These are phyloP conservation scores for Ellobium chinense DNA, from an alignment of 2,888 invertebrate genomes.

Conservation along the genomic window DNA sequence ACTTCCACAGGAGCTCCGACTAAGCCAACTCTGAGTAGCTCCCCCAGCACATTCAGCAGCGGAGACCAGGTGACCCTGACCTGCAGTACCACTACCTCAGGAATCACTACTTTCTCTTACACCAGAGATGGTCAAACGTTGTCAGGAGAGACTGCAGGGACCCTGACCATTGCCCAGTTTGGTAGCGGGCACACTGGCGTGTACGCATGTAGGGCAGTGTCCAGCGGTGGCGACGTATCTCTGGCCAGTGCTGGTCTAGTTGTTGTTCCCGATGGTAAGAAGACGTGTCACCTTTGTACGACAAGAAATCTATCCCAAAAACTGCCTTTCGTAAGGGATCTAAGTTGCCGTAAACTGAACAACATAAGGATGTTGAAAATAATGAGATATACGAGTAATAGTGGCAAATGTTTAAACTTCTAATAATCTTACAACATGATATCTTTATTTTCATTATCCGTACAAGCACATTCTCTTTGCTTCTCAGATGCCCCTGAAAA, in stretches of 20 bases:
- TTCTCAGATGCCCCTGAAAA: slow-evolving; percentile 3
- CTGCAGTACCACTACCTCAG: background rate
- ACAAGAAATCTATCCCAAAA: no score
- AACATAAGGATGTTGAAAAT: background rate
- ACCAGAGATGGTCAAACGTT: background rate
- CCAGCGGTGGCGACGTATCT: background rate
- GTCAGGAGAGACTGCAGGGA: background rate
- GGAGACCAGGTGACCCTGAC: slow-evolving; percentile 5
- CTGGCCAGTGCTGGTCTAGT: background rate
- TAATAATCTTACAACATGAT: background rate
- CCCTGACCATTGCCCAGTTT: background rate
- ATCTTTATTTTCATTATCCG: background rate
- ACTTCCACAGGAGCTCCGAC: background rate
- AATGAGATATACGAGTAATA: no score
- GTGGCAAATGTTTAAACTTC: no score
- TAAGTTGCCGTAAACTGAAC: no score
- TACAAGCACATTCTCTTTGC: background rate
- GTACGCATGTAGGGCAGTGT: background rate
- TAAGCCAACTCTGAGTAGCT: background rate
- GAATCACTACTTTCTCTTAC: slow-evolving; percentile 2
- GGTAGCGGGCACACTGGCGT: background rate
- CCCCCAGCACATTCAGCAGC: background rate
- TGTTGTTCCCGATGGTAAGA: background rate
- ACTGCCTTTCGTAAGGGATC: no score
- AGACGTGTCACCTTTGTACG: no score